Percentiles rank a stretch among this genome's conserved stretches.
Evolutionary conservation across 2,888 invertebrate genomes (phyloP).

Genomic region (Eretmocerus hayati): DNA sequence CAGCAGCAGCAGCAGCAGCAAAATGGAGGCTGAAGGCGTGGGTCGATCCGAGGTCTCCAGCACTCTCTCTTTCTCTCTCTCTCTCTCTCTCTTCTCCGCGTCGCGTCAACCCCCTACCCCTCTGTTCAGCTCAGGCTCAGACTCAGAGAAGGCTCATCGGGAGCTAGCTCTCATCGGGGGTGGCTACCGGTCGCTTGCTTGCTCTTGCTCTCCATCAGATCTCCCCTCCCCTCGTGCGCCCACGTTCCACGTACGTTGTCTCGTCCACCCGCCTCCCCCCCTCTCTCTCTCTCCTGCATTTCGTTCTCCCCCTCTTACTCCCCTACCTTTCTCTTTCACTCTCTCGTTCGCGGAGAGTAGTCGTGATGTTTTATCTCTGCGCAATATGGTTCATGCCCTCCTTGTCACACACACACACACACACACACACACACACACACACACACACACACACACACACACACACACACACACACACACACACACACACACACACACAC

Average conservation of each 20-base stretch:
- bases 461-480: too few relatives aligned
- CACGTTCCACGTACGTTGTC: neutral
- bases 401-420: too few relatives aligned
- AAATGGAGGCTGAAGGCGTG: slow-evolving; percentile 21
- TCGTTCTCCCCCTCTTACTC: neutral
- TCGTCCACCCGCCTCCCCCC: neutral
- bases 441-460: too few relatives aligned
- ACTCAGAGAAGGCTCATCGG: too few relatives aligned
- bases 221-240: neutral
- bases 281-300: neutral
- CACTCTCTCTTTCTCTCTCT: too few relatives aligned
- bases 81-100: neutral
- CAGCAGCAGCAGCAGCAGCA: slow-evolving; percentile 17
- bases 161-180: too few relatives aligned
- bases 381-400: too few relatives aligned
- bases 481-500: too few relatives aligned
- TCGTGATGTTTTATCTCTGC: too few relatives aligned
- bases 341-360: slow-evolving; percentile 13
- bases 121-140: neutral
- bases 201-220: neutral
- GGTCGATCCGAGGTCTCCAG: neutral
- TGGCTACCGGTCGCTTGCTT: neutral
- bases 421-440: too few relatives aligned
- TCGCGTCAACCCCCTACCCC: slow-evolving; percentile 2
- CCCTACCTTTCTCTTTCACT: slow-evolving; percentile 7